Base-by-base conservation (phyloP, 2,113 vertebrate species). In the Alectura lathami region DNA sequence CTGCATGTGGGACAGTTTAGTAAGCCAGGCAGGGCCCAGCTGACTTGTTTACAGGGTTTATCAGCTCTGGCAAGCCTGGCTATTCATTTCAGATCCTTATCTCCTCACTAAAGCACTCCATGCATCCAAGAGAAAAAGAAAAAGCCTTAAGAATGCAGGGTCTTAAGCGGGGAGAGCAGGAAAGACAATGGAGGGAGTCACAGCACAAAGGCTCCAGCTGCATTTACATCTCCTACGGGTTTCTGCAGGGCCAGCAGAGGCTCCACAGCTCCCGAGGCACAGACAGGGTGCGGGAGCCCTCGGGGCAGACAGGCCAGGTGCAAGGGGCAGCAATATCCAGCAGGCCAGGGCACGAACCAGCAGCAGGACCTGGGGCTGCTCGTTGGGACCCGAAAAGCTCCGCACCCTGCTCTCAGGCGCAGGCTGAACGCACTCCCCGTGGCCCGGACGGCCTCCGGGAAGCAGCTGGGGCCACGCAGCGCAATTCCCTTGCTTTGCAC, bases 311-410 rank as follows among this genome's bases (percentile, higher is more conserved):
- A 14, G 40, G 15, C 38, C 24, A 4, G 29, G 43, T 15, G 3
- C 30, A 13, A 17, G 3, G 48, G 27, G 21, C 36, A 36, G 51
- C 1, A 5, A 43, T 53, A 5, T 72, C 57, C 83, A 64, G 57
- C 68, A 63, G 36, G 68, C 27, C 0, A 0, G 40, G 59, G 45
- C 3, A 0, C 0, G 8, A 66, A 48, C 4, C 42, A n/a, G 43
- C 14, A 22, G 26, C 51, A 29, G 34, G 34, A 38, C 13, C 34
- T 62, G 59, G 59, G 42, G 64, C 30, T 57, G 13, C 53, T n/a
- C 6, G 17, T 24, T 32, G 13, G 30, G 51, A 29, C 15, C 51
- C 54, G 22, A 32, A 17, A 32, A 70, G 34, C 68, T 18, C 36
- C 27, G 32, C 18, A 11, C 38, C 50, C 30, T 47, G 66, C 38